Percentiles rank a stretch among this genome's conserved stretches.
Evolutionary conservation across 2,797 vertebrate species (phyloP).

Genomic region (Eupleurogrammus muticus): DNA sequence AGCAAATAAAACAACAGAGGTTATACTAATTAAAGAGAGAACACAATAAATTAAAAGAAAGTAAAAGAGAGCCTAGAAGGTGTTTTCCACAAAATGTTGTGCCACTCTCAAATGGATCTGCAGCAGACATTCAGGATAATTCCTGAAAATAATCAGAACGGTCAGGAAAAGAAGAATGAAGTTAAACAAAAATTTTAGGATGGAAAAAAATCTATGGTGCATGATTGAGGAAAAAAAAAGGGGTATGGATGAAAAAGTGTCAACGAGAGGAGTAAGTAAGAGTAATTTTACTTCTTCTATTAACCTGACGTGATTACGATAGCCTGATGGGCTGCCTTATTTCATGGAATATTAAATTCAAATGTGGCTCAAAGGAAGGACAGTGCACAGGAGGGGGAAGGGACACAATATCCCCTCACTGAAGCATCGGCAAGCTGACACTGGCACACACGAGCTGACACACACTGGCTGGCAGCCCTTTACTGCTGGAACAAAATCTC

Average conservation of each 20-base stretch:
- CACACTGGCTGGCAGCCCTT: slow-evolving; percentile 38
- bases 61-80: slow-evolving; percentile 71
- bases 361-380: slow-evolving; percentile 94
- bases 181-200: slow-evolving; percentile 45
- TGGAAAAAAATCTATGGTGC: slow-evolving; percentile 79
- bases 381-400: slow-evolving; percentile 78
- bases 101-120: slow-evolving; percentile 87
- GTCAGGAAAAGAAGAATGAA: slow-evolving; percentile 77
- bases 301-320: slow-evolving; percentile 98
- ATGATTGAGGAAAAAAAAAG: slow-evolving; percentile 66
- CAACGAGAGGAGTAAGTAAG: slow-evolving; percentile 82
- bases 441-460: slow-evolving; percentile 20
- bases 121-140: slow-evolving; percentile 88
- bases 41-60: slow-evolving; percentile 18
- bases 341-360: slow-evolving; percentile 99
- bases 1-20: slow-evolving; percentile 28
- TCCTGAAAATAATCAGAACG: slow-evolving; percentile 89
- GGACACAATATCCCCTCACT: slow-evolving; percentile 45
- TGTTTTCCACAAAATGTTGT: slow-evolving; percentile 84
- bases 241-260: slow-evolving; percentile 60
- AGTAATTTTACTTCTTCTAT: slow-evolving; percentile 96
- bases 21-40: slow-evolving; percentile 71
- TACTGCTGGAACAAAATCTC: slow-evolving; percentile 61
- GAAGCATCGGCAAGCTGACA: slow-evolving; percentile 45
- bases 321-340: slow-evolving; percentile 90